Evolutionary conservation across 1,140 invertebrate species (phyloP), one percentile per base, ranked within the genome.

Genomic region (Cydia strobilella): DNA sequence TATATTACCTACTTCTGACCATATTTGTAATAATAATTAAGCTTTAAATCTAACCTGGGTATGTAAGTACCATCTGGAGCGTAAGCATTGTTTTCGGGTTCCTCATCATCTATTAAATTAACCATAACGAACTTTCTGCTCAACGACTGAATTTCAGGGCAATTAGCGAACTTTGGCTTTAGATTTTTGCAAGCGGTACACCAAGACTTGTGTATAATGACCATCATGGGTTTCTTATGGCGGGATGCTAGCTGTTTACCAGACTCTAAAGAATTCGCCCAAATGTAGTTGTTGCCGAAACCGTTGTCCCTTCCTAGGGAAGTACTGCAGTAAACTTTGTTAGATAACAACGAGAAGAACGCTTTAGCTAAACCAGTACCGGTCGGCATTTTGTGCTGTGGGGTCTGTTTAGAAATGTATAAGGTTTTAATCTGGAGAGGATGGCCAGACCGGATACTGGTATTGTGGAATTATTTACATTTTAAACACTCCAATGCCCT

Each of bases 181-280:
- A 95, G 86, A 86, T 94, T 93, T 89, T 94, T 94, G 84, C 95
- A 95, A 12, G 94, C 94, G 10, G 94, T 92, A 86, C 95, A 95
- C 94, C 94, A 95, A 1, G 94, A 93, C 80, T 95, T 95, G 84
- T 95, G 95, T 27, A 95, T 94, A 7, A 95, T 90, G 3, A 95
- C 83, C 94, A 95, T 94, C 0, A 95, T 72, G 12, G 94, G 94
- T 78, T 94, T 95, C 42, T 93, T 90, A 42, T 93, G 91, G 75
- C 85, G 77, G 1, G 77, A 80, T 0, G 89, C 89, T 75, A 92
- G 90, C 74, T 89, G 81, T 45, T 94, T 76, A 10, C 94, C 95
- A 7, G 94, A 93, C 25, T 94, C 92, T 62, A 95, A 80, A 0
- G 87, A 92, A 6, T 90, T 84, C 76, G 88, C 87, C 93, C 93